Base-by-base conservation (phyloP, 2,113 vertebrate genomes). In the Chloroceryle aenea region DNA sequence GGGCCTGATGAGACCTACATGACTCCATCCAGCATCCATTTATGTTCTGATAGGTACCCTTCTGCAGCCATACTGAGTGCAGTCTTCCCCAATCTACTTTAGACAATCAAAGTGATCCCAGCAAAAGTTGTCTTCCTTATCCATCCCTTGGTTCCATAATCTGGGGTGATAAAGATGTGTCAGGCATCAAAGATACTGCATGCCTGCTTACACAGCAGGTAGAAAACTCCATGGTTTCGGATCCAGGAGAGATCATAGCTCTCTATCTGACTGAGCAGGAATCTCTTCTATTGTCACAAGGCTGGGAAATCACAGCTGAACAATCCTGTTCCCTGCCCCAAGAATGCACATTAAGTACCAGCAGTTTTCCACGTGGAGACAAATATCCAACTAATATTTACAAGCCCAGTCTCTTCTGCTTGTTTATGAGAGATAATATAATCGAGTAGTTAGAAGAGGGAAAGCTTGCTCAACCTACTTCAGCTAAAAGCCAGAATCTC, bases 221-320 rank as follows among this genome's bases (percentile, higher is more conserved):
- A 50, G 32, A 85, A 83, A 75, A 87, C 23, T n/a, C 48, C 42
- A 25, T 50, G 22, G 38, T 68, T 89, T 64, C 36, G 73, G 63
- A 42, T 87, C 48, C 25, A 82, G 42, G 10, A 91, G 19, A 66
- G 34, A 52, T 2, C 0, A 27, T 23, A 78, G 45, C 20, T 67
- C n/a, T 88, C 38, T 17, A 53, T 3, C 2, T 0, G 0, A 89
- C 34, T 7, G 76, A 85, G 23, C 0, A 0, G 29, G 69, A 78
- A 88, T 36, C 9, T 73, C 36, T 67, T 89, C 58, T 53, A 30
- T 52, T 68, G 38, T 66, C 45, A 66, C 9, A 50, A 55, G 25
- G 26, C n/a, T 91, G 55, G 20, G 47, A 82, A 83, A 94, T 83
- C 45, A 85, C 48, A 85, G 13, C 53, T 62, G 36, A 63, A 18